These are phyloP conservation scores for Phalloptychus januarius DNA, from an alignment of 2,797 vertebrate species.

Conservation along the genomic window DNA sequence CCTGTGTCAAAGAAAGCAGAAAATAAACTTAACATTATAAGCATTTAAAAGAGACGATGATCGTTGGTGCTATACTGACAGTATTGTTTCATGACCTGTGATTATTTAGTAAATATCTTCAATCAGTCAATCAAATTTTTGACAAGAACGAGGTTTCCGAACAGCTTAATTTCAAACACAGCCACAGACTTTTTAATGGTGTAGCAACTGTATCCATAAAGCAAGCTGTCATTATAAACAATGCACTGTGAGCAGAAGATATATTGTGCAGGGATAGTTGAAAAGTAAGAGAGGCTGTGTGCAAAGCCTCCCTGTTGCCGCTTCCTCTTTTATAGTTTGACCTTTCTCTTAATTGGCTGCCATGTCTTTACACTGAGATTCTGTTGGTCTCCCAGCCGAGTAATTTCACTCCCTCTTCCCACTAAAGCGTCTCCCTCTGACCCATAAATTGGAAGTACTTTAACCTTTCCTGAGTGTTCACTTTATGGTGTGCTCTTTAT, in stretches of 20 bases:
- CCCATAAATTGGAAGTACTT: constrained; percentile 78
- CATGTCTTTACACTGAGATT: constrained; percentile 77
- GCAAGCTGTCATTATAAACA: constrained; percentile 71
- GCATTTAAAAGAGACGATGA: not conserved
- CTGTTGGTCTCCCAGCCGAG: constrained; percentile 74
- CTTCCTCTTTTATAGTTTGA: constrained; percentile 77
- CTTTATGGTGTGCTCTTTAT: constrained; percentile 74
- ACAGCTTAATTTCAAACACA: not conserved
- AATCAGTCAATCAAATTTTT: not conserved
- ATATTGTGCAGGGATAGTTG: constrained; percentile 51
- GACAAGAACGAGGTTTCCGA: not conserved
- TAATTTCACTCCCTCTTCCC: constrained; percentile 64
- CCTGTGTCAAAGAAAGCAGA: not conserved
- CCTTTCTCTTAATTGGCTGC: constrained; percentile 83
- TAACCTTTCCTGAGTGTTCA: constrained; percentile 80
- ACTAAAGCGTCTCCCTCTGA: constrained; percentile 75
- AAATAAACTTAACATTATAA: not conserved
- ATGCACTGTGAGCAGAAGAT: constrained; percentile 54
- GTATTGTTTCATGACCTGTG: not conserved
- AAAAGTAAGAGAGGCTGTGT: constrained; percentile 61
- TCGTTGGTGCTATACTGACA: not conserved
- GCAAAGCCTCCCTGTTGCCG: constrained; percentile 53
- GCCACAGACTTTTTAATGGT: not conserved
- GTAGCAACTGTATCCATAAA: constrained; percentile 65
- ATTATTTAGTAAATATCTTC: not conserved